Evolutionary conservation across 1,140 invertebrate genomes (phyloP).

Genomic region (Saccostrea glomerata): DNA sequence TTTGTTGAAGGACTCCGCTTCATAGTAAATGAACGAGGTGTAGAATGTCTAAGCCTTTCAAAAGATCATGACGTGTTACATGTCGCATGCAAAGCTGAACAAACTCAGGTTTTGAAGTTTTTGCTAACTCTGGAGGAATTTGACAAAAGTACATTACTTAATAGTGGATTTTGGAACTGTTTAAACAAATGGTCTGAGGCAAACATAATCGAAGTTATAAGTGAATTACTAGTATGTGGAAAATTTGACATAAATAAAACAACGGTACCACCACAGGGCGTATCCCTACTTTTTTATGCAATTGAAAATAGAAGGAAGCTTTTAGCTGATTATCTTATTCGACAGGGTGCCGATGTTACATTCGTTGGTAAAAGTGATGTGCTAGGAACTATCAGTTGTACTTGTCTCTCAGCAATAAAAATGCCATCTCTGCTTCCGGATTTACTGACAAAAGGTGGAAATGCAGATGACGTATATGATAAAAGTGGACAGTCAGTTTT

Average conservation of each 20-base stretch:
- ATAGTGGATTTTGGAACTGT: background rate
- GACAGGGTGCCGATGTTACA: background rate
- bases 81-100: background rate
- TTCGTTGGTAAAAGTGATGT: background rate
- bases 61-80: background rate
- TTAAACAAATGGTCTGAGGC: background rate
- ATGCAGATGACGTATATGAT: background rate
- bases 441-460: background rate
- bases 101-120: background rate
- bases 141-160: background rate
- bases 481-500: background rate
- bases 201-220: background rate
- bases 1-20: background rate
- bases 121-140: background rate
- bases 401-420: background rate
- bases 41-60: background rate
- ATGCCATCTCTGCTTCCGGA: background rate
- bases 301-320: background rate
- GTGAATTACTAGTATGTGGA: background rate
- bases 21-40: background rate
- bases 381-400: background rate
- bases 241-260: background rate
- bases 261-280: background rate
- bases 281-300: background rate
- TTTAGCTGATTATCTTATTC: background rate